Evolutionary conservation across 2,888 invertebrate species (phyloP).

Genomic region (Operophtera brumata): DNA sequence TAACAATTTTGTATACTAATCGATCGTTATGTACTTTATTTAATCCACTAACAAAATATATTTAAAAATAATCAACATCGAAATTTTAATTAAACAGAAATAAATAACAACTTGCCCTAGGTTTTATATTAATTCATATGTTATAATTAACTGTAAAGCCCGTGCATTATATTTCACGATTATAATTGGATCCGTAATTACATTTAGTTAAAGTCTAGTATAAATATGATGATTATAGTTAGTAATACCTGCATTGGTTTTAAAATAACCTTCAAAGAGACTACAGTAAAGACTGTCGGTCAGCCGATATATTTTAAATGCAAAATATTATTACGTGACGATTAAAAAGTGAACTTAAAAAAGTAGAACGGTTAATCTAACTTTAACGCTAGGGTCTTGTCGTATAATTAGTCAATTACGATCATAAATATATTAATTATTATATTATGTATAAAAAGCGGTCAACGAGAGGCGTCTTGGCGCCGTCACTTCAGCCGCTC

Average conservation of each 20-base stretch:
- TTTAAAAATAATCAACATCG: constrained; percentile 80
- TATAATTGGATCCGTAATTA: constrained; percentile 73
- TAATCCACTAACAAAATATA: constrained; percentile 71
- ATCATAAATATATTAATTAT: constrained; percentile 73
- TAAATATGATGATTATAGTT: constrained; percentile 79
- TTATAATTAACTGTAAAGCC: constrained; percentile 80
- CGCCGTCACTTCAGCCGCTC: constrained; percentile 30
- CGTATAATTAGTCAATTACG: constrained; percentile 82
- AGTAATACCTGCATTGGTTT: constrained; percentile 80
- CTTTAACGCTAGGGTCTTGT: constrained; percentile 72
- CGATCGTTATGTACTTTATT: constrained; percentile 79
- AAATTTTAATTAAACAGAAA: constrained; percentile 75
- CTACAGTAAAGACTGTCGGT: constrained; percentile 60
- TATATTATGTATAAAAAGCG: constrained; percentile 43
- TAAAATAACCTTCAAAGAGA: constrained; percentile 74
- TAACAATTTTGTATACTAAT: constrained; percentile 79
- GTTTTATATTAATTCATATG: constrained; percentile 76
- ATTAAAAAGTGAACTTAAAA: constrained; percentile 69
- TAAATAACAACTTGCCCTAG: constrained; percentile 83
- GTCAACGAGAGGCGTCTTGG: constrained; percentile 39
- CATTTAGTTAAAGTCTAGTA: constrained; percentile 72
- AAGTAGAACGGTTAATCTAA: constrained; percentile 68
- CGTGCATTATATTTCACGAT: constrained; percentile 77
- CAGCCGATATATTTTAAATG: constrained; percentile 69
- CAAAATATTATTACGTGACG: constrained; percentile 55